phyloP scores from a whole-genome alignment of 2,888 invertebrate genomes.

The Criorhina ranunculi region DNA sequence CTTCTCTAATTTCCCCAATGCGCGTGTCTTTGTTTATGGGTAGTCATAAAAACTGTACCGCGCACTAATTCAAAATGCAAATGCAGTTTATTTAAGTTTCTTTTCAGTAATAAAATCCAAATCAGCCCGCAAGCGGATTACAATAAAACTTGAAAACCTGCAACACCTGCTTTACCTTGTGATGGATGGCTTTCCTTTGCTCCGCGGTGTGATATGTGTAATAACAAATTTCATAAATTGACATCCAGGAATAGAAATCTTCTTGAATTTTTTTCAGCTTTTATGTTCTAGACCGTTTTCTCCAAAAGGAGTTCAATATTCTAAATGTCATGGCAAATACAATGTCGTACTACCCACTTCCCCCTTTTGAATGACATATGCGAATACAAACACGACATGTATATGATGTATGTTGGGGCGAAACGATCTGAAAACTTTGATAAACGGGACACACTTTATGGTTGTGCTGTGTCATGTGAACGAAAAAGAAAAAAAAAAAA shows the following conservation, averaged over 20 bases:
- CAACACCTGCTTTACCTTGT: too few species aligned
- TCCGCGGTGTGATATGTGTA: too few species aligned
- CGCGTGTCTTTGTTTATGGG: too few species aligned
- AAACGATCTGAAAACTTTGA: slow-evolving; percentile 22
- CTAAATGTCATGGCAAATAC: not conserved
- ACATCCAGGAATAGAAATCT: not conserved
- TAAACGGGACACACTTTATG: slow-evolving; percentile 22
- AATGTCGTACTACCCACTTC: not conserved
- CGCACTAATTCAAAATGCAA: too few species aligned
- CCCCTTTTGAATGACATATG: slow-evolving; percentile 6
- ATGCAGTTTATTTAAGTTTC: too few species aligned
- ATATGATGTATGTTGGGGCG: slow-evolving; percentile 18
- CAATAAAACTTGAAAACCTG: too few species aligned
- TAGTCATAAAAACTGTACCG: too few species aligned
- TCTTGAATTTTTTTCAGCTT: too few species aligned
- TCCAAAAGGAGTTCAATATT: slow-evolving; percentile 8
- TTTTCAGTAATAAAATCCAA: too few species aligned
- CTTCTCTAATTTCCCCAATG: too few species aligned
- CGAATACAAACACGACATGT: not conserved
- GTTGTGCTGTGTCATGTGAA: slow-evolving; percentile 8
- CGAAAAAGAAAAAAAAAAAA: not conserved
- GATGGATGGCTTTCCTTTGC: too few species aligned
- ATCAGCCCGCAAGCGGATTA: too few species aligned
- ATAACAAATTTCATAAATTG: not conserved
- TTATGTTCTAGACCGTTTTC: not conserved